A percentile compares a stretch with the other conserved stretches of the same genome.
These are phyloP conservation scores for Leptatherina wallacei DNA, from an alignment of 2,797 vertebrate species.

Conservation along the genomic window DNA sequence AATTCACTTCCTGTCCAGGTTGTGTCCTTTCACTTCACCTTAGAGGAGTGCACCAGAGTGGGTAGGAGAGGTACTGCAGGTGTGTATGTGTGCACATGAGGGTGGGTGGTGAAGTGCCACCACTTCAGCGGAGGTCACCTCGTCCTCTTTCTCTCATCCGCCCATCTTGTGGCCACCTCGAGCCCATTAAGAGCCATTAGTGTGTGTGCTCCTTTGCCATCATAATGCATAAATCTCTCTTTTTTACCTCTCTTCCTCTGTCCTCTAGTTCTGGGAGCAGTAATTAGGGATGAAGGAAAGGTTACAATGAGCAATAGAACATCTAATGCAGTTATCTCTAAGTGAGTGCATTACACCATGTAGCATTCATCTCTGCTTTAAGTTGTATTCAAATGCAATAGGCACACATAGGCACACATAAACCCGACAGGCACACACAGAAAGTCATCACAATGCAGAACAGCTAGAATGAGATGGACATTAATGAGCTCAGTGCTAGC, in stretches of 20 bases:
- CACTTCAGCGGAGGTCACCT: conserved; percentile 94
- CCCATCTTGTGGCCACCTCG: conserved; percentile 80
- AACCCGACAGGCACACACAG: conserved; percentile 7
- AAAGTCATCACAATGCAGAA: conserved; percentile 38
- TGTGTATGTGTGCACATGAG: conserved; percentile 88
- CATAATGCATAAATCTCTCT: conserved; percentile 86
- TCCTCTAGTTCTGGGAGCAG: conserved; percentile 70
- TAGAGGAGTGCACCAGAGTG: conserved; percentile 64
- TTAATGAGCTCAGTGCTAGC: conserved; percentile 50
- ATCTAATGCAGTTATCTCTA: conserved; percentile 67
- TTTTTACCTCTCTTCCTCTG: conserved; percentile 51
- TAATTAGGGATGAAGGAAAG: conserved; percentile 81
- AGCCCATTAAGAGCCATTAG: conserved; percentile 84
- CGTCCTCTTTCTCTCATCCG: conserved; percentile 83
- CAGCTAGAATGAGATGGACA: conserved; percentile 39
- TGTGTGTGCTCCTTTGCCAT: conserved; percentile 84
- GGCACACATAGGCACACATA: background rate
- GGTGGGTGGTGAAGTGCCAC: conserved; percentile 89
- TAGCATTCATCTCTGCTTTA: conserved; percentile 47
- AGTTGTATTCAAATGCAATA: conserved; percentile 54
- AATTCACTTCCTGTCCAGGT: conserved; percentile 56
- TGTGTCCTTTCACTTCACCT: conserved; percentile 50
- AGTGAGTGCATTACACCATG: conserved; percentile 59
- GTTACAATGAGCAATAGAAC: conserved; percentile 72
- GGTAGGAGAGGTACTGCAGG: conserved; percentile 86